phyloP scores from a whole-genome alignment of 2,113 vertebrate species.

The Epinephelus cyanopodus region DNA sequence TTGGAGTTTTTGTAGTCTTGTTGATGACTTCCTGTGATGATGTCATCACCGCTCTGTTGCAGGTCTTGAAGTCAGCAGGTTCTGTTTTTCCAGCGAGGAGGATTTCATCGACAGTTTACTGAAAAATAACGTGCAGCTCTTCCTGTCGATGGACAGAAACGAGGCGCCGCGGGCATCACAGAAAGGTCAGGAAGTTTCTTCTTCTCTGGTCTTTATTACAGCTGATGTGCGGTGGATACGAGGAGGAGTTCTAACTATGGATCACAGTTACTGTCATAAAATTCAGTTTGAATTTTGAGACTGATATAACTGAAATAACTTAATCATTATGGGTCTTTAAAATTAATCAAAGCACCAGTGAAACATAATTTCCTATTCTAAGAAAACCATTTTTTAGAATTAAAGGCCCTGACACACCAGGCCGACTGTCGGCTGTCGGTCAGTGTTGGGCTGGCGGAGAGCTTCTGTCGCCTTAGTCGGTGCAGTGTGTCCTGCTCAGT shows the following conservation, averaged over 20 bases:
- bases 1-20: not conserved
- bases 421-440: too few species aligned
- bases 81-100: constrained; percentile 84
- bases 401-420: too few species aligned
- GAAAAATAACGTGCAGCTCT: constrained; percentile 84
- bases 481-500: too few species aligned
- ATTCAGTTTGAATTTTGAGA: too few species aligned
- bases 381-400: too few species aligned
- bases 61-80: constrained; percentile 88
- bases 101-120: constrained; percentile 83
- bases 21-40: not conserved
- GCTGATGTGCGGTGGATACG: not conserved
- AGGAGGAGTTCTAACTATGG: not conserved
- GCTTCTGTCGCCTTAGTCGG: too few species aligned
- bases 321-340: too few species aligned
- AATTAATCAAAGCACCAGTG: too few species aligned
- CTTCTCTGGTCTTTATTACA: not conserved
- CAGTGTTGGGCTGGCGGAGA: too few species aligned
- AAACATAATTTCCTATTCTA: too few species aligned
- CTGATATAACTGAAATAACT: too few species aligned
- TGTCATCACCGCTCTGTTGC: not conserved
- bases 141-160: constrained; percentile 82
- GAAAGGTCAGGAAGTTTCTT: constrained; percentile 43
- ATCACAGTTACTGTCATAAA: not conserved
- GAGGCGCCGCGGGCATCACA: constrained; percentile 35